Percentiles rank a stretch among this genome's conserved stretches.
Evolutionary conservation across 2,113 vertebrate genomes (phyloP).

Genomic region (Piliocolobus tephrosceles): DNA sequence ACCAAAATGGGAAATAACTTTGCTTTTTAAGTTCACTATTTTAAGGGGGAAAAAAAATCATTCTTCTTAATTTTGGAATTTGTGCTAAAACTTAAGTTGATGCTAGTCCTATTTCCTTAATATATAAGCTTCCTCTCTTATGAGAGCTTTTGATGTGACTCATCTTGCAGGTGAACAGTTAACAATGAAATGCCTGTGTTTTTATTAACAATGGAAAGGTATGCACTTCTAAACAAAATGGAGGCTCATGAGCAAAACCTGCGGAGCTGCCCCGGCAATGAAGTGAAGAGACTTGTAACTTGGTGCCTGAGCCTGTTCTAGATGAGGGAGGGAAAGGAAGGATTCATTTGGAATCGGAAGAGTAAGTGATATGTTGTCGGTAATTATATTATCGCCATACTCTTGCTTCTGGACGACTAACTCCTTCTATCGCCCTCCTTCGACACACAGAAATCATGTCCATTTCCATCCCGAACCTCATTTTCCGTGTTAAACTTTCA

Average conservation of each 20-base stretch:
- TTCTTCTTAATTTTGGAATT: background rate
- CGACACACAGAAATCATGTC: background rate
- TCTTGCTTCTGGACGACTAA: background rate
- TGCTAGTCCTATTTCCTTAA: background rate
- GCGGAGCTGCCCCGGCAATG: rapidly evolving
- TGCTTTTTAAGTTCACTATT: background rate
- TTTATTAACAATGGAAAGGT: background rate
- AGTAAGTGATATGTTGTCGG: background rate
- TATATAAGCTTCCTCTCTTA: background rate
- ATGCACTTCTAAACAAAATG: background rate
- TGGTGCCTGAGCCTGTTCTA: background rate
- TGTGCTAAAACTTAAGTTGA: background rate
- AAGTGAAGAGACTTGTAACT: background rate
- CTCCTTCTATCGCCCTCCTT: background rate
- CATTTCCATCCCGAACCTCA: background rate
- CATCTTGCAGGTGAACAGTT: background rate
- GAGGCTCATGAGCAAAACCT: background rate
- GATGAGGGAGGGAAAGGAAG: too few relatives aligned
- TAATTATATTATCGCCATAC: background rate
- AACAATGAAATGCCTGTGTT: background rate
- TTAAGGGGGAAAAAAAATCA: background rate
- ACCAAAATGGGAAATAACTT: too few relatives aligned
- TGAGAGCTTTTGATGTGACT: background rate
- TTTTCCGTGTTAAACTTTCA: background rate
- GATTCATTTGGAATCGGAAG: background rate